Percentiles rank a stretch among this genome's conserved stretches.
Evolutionary conservation across 1,140 invertebrate genomes (phyloP).

Genomic region (Ptiloglossa arizonensis): DNA sequence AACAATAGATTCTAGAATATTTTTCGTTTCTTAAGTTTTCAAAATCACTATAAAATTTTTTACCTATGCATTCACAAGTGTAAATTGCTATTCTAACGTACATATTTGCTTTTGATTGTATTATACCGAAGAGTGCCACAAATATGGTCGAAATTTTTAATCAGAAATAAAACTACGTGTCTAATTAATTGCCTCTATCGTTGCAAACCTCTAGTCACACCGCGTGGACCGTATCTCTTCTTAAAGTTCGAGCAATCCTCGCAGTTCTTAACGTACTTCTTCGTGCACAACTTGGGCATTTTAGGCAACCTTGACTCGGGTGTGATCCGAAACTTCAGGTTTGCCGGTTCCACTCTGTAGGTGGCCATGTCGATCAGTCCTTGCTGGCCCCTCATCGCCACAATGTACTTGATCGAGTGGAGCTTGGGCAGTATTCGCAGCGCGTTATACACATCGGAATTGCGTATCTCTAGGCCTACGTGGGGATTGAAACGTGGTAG

Average conservation of each 20-base stretch:
- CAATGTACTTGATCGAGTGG: constrained; percentile 65
- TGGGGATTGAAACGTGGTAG: constrained; percentile 59
- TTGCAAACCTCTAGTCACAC: constrained; percentile 37
- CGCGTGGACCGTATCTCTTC: neutral
- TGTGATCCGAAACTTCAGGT: constrained; percentile 38
- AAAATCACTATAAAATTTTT: too few species aligned
- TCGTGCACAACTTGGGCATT: constrained; percentile 68
- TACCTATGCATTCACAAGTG: too few species aligned
- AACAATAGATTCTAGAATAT: too few species aligned
- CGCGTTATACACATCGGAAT: constrained; percentile 68
- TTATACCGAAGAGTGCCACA: too few species aligned
- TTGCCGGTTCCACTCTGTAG: constrained; percentile 62
- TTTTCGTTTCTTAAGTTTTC: too few species aligned
- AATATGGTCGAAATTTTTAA: too few species aligned
- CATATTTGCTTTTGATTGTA: too few species aligned
- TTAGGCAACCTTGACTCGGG: constrained; percentile 51
- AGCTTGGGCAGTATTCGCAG: constrained; percentile 66
- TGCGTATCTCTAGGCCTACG: constrained; percentile 55
- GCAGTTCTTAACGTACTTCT: constrained; percentile 64
- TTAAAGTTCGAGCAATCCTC: constrained; percentile 72
- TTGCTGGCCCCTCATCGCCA: constrained; percentile 56
- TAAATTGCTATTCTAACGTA: too few species aligned
- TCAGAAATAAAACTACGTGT: too few species aligned
- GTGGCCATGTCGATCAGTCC: constrained; percentile 56
- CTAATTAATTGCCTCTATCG: neutral